These are phyloP conservation scores for Scaptodrosophila latifasciaeformis DNA, from an alignment of 2,888 invertebrate species.

Conservation along the genomic window DNA sequence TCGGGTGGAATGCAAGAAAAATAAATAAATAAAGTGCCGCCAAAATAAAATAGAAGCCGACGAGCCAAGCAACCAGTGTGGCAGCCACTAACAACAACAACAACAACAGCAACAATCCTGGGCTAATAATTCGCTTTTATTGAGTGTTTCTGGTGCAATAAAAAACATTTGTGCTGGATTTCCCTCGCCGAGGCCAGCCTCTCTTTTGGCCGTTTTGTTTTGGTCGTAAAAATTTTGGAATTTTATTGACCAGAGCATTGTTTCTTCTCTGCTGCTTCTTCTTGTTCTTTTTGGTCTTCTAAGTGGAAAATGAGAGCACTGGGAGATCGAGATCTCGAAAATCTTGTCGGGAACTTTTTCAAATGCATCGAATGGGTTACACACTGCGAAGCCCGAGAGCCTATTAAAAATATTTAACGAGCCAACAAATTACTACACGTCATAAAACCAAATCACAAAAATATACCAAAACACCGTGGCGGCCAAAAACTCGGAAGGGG, in stretches of 20 bases:
- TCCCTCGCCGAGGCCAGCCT: slow-evolving; percentile 18
- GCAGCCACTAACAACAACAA: neutral
- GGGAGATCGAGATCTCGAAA: neutral
- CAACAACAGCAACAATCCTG: slow-evolving; percentile 40
- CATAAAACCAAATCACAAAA: slow-evolving; percentile 64
- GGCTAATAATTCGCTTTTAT: slow-evolving; percentile 67
- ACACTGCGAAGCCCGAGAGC: neutral
- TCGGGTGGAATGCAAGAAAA: slow-evolving; percentile 8
- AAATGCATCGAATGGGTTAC: slow-evolving; percentile 18
- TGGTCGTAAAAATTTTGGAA: slow-evolving; percentile 46
- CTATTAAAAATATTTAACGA: slow-evolving; percentile 70
- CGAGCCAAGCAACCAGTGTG: neutral
- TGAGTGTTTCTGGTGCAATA: slow-evolving; percentile 68
- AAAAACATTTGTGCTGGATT: slow-evolving; percentile 52
- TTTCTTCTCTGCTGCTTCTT: neutral
- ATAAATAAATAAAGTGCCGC: neutral
- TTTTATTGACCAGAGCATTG: slow-evolving; percentile 38
- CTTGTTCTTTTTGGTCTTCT: too few species aligned
- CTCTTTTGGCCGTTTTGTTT: slow-evolving; percentile 7
- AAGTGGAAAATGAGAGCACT: neutral
- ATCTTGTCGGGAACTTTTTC: too few species aligned
- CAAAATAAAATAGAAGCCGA: neutral
- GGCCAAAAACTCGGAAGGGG: too few species aligned
- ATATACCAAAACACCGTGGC: slow-evolving; percentile 38
- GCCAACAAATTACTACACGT: slow-evolving; percentile 74